Conservation (phyloP, 2,797 vertebrate species). For the Chromis chromis region DNA sequence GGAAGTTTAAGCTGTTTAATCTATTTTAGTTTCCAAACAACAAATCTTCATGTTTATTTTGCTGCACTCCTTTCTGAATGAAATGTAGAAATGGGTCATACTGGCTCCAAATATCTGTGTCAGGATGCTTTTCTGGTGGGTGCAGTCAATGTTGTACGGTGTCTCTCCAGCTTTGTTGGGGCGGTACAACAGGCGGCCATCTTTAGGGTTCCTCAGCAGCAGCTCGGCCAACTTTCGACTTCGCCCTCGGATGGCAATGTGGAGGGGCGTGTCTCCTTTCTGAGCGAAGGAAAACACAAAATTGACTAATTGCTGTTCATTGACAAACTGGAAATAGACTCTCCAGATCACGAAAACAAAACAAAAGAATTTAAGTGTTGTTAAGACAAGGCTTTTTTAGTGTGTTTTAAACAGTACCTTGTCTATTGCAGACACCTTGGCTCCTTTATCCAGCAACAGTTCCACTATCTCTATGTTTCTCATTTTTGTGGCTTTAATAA, state of each 20-base stretch:
- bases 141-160: constrained; percentile 98
- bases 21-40: not conserved
- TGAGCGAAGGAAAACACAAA: constrained; percentile 59
- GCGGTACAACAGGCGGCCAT: constrained; percentile 95
- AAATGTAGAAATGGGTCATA: constrained; percentile 53
- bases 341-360: not conserved
- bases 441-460: constrained; percentile 95
- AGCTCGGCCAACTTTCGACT: constrained; percentile 96
- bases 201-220: constrained; percentile 96
- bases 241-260: constrained; percentile 96
- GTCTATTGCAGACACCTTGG: constrained; percentile 95
- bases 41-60: not conserved
- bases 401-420: constrained; percentile 84
- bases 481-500: constrained; percentile 99
- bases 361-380: not conserved
- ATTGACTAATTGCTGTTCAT: not conserved
- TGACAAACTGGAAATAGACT: not conserved
- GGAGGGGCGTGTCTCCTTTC: constrained; percentile 98
- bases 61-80: not conserved
- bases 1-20: not conserved
- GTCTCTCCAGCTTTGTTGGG: constrained; percentile 98
- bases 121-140: constrained; percentile 98
- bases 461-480: constrained; percentile 98
- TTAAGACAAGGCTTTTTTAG: not conserved
- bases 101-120: constrained; percentile 97